Evolutionary conservation across 2,888 invertebrate species (phyloP).

Genomic region (Acronicta leporina): DNA sequence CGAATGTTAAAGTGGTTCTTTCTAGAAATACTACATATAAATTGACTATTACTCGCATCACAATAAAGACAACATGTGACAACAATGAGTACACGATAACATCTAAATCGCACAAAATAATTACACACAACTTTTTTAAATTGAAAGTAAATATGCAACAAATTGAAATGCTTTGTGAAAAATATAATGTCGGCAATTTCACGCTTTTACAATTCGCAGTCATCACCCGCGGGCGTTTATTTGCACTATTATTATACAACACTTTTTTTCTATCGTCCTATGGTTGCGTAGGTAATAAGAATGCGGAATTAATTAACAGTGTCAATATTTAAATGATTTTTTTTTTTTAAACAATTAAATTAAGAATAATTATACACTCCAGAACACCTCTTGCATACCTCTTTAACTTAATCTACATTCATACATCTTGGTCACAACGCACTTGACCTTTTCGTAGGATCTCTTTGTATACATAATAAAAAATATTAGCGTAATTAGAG

Average conservation of each 20-base stretch:
- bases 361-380: no score
- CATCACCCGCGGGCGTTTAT: slow-evolving; percentile 22
- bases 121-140: slow-evolving; percentile 49
- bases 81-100: slow-evolving; percentile 56
- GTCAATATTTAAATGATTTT: no score
- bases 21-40: background rate
- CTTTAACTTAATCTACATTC: no score
- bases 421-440: no score
- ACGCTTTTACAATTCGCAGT: slow-evolving; percentile 50
- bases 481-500: no score
- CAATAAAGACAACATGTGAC: slow-evolving; percentile 15
- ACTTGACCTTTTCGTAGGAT: no score
- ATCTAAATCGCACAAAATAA: slow-evolving; percentile 59
- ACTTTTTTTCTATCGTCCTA: slow-evolving; percentile 23
- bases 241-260: slow-evolving; percentile 34
- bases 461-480: no score
- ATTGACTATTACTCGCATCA: background rate
- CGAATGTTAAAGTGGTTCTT: slow-evolving; percentile 5
- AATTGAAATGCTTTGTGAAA: slow-evolving; percentile 60
- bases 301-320: slow-evolving; percentile 15
- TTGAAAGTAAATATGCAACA: slow-evolving; percentile 62
- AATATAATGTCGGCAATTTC: slow-evolving; percentile 53
- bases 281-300: background rate
- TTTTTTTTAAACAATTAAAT: no score
- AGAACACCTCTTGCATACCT: no score